Evolutionary conservation across 2,797 vertebrate species (phyloP), one percentile per base, ranked within the genome.

Genomic region (Champsocephalus gunnari): DNA sequence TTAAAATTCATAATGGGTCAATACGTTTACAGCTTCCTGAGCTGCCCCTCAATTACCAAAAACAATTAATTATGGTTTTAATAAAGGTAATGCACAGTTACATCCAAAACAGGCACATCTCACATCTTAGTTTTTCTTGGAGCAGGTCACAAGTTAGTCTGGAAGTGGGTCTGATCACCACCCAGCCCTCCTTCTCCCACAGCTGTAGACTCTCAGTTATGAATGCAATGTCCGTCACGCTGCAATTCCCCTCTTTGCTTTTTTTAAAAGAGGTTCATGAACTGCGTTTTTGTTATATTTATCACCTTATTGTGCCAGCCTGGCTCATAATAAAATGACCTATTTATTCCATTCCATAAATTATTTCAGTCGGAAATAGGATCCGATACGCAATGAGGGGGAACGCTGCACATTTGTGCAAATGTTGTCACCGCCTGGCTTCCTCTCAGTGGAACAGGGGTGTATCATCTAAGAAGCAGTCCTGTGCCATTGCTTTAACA

Each of bases 271-370:
- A 69, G 58, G 51, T 68, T 79, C 68, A 88, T 82, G 74, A 86
- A 73, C 75, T 69, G 69, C 64, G 48, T 75, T 87, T 83, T 59
- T 80, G 64, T 67, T 12, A 4, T 59, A 73, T 87, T 87, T 75
- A 68, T 83, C 76, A 82, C 61, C 60, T 75, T 80, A 87, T 71
- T 76, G 75, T 87, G 75, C 66, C 70, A 85, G 70, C 55, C 49
- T 64, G 67, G 74, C 74, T 87, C 66, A 81, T 80, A 83, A 83
- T 80, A 81, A 86, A 83, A 80, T 86, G 74, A 84, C 86, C 85
- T 72, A 89, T 90, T 87, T 92, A 84, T 85, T 81, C 74, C 73
- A 56, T 62, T 65, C 72, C 81, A 89, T 82, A 85, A 89, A 89
- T 87, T 83, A 86, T 87, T 86, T 76, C 61, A 77, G 59, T 76